Percentiles rank a stretch among this genome's conserved stretches.
These are phyloP conservation scores for Naja naja DNA, from an alignment of 2,113 vertebrate species.

Conservation along the genomic window DNA sequence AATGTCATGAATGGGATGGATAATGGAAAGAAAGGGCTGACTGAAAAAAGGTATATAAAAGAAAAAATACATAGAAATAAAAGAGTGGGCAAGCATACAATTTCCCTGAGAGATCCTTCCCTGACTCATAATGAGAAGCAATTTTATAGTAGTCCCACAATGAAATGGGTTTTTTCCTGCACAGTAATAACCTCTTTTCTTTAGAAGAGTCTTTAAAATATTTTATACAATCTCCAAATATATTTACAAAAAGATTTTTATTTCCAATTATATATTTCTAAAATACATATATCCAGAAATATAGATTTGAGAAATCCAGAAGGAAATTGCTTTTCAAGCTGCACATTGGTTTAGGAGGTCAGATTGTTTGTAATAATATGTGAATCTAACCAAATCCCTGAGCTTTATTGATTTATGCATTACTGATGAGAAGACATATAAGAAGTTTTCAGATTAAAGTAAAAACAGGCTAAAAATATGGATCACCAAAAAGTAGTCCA, in stretches of 20 bases:
- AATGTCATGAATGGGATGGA: not conserved
- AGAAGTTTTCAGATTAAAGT: not conserved
- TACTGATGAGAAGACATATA: not conserved
- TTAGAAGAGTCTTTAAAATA: not conserved
- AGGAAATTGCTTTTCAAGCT: not conserved
- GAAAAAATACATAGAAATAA: not conserved
- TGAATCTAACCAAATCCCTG: not conserved
- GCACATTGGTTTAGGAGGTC: not conserved
- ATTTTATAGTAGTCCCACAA: not conserved
- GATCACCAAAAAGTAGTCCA: not conserved
- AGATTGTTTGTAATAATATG: not conserved
- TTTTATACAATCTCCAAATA: not conserved
- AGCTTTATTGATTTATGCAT: not conserved
- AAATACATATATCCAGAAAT: not conserved
- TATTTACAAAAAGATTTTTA: not conserved
- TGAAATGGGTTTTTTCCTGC: not conserved
- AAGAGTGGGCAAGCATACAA: not conserved
- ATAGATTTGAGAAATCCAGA: not conserved
- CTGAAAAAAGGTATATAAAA: not conserved
- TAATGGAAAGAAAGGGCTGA: not conserved
- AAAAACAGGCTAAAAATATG: not conserved
- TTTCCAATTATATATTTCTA: not conserved
- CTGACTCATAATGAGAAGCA: not conserved
- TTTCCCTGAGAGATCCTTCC: not conserved
- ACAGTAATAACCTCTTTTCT: not conserved